A percentile compares a stretch with the other conserved stretches of the same genome.
These are phyloP conservation scores for Thermophis baileyi DNA, from an alignment of 2,113 vertebrate species.

Conservation along the genomic window DNA sequence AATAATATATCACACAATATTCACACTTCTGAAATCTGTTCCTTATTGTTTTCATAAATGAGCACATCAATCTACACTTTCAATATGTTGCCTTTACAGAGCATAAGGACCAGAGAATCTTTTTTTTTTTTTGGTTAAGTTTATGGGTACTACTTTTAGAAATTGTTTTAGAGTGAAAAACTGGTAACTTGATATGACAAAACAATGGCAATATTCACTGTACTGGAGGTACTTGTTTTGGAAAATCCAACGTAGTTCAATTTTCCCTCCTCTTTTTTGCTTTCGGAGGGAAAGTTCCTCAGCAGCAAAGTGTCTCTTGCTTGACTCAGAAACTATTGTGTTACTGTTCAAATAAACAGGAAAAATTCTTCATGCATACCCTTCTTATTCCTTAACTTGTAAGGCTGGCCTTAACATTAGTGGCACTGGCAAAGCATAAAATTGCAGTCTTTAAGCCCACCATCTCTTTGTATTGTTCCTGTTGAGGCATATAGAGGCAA, in stretches of 20 bases:
- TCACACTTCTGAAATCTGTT: slow-evolving; percentile 9
- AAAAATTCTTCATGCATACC: neutral
- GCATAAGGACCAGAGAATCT: neutral
- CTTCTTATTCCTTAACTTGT: neutral
- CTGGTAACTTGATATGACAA: neutral
- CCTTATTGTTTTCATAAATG: neutral
- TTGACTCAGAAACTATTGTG: neutral
- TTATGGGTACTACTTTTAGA: neutral
- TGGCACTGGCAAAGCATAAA: neutral
- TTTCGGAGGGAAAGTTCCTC: neutral
- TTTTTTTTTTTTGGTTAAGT: neutral
- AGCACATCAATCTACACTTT: neutral
- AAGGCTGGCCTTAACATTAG: neutral
- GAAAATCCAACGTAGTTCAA: neutral
- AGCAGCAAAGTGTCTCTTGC: neutral
- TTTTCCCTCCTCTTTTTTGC: neutral
- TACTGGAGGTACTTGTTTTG: neutral
- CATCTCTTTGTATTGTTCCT: neutral
- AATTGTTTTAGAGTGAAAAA: neutral
- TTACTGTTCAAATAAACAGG: neutral
- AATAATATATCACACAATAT: neutral
- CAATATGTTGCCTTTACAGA: neutral
- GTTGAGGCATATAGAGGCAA: neutral
- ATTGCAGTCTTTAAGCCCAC: neutral
- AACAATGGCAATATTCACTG: neutral